These are phyloP conservation scores for Lacanobia wlatinum DNA, from an alignment of 2,888 invertebrate genomes.

Conservation along the genomic window DNA sequence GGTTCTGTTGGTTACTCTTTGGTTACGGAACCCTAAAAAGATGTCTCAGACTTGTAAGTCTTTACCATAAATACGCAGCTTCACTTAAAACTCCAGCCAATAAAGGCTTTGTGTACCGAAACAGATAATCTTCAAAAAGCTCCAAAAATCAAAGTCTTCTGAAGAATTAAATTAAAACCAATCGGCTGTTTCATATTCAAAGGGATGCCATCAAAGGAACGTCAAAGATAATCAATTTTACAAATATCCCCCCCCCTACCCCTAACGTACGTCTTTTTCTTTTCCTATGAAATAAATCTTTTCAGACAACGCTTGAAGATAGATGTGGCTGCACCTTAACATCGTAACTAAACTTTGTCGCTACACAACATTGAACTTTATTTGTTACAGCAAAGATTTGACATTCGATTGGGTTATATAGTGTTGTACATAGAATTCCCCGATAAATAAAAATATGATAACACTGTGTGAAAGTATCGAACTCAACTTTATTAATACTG, in stretches of 20 bases:
- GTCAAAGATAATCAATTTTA: constrained; percentile 89
- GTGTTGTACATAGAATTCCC: constrained; percentile 7
- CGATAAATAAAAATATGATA: constrained; percentile 80
- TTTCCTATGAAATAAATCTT: constrained; percentile 84
- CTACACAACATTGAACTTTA: constrained; percentile 51
- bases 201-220: constrained; percentile 84
- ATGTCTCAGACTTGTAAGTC: not conserved
- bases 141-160: constrained; percentile 75
- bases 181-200: constrained; percentile 80
- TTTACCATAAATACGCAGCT: not conserved
- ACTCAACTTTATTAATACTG: constrained; percentile 82
- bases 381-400: fast-evolving
- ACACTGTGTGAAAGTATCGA: constrained; percentile 86
- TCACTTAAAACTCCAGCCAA: not conserved
- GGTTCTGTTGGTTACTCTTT: no score
- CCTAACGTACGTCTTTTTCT: constrained; percentile 80
- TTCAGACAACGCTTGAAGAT: constrained; percentile 75
- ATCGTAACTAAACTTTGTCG: constrained; percentile 34
- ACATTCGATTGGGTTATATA: constrained; percentile 29
- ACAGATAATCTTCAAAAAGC: constrained; percentile 80
- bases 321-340: constrained; percentile 28
- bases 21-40: not conserved
- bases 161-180: constrained; percentile 87
- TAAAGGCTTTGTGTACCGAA: constrained; percentile 76
- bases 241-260: constrained; percentile 80